Conservation (phyloP, 2,888 invertebrate genomes). For the Xanthorhoe spadicearia region DNA sequence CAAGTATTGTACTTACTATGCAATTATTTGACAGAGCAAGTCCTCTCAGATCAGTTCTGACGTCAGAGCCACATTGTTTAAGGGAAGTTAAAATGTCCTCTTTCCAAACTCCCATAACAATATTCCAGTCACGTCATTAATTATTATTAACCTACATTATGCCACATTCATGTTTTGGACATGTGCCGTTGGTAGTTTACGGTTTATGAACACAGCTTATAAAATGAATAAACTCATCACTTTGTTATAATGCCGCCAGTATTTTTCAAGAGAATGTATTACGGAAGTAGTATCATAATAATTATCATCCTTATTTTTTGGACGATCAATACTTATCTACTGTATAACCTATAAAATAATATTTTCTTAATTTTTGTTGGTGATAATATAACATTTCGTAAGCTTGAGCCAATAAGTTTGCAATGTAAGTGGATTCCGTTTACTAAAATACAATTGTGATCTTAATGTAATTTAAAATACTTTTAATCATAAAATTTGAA, state of each 20-base stretch:
- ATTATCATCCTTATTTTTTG: no score
- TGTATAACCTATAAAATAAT: no score
- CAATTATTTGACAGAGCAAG: not conserved
- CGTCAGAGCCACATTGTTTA: constrained; percentile 4
- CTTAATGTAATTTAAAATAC: no score
- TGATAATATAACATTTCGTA: no score
- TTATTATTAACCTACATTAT: constrained; percentile 43
- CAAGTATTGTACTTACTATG: not conserved
- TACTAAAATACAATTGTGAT: no score
- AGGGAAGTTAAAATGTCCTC: constrained; percentile 17
- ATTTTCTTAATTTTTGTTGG: no score
- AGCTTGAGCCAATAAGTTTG: no score
- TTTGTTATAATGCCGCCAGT: not conserved
- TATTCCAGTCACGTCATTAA: constrained; percentile 34
- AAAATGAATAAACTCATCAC: not conserved
- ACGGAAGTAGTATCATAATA: no score
- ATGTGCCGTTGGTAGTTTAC: constrained; percentile 40
- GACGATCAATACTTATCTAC: no score
- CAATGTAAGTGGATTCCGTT: no score
- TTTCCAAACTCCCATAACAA: constrained; percentile 38
- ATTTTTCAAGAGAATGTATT: no score
- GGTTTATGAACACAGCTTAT: constrained; percentile 29
- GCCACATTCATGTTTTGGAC: constrained; percentile 41
- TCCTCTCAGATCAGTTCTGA: not conserved
- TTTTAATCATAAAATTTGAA: no score